These are phyloP conservation scores for Pseudochirops corinnae DNA, from an alignment of 2,797 vertebrate genomes.

Conservation along the genomic window DNA sequence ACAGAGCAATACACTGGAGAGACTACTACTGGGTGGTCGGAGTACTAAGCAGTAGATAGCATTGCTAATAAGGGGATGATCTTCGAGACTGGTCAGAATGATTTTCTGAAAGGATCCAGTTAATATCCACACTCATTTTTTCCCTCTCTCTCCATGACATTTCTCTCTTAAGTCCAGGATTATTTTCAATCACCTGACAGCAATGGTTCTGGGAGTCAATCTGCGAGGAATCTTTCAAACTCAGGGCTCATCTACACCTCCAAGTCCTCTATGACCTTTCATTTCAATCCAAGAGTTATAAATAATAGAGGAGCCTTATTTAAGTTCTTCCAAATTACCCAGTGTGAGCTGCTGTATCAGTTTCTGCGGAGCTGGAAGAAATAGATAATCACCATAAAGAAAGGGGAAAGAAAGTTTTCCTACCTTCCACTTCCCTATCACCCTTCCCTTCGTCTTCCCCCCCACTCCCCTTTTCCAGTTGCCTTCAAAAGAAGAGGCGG, in stretches of 20 bases:
- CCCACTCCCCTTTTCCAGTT: conserved; percentile 10
- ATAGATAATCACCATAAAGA: conserved; percentile 37
- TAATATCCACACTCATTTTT: background rate
- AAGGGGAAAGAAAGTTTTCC: conserved; percentile 81
- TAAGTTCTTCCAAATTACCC: conserved; percentile 67
- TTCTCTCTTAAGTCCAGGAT: conserved; percentile 45
- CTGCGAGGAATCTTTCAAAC: conserved; percentile 53
- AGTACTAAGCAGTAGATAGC: background rate
- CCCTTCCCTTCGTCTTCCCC: background rate
- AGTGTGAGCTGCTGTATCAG: conserved; percentile 56
- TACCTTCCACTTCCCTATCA: conserved; percentile 64
- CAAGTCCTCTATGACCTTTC: conserved; percentile 67
- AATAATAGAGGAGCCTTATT: conserved; percentile 62
- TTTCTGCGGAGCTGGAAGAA: conserved; percentile 78
- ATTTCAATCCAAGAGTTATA: conserved; percentile 62
- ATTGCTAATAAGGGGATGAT: background rate
- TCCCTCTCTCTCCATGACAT: background rate
- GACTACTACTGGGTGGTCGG: background rate
- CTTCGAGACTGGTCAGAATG: background rate
- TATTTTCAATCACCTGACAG: conserved; percentile 49
- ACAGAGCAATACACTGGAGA: background rate
- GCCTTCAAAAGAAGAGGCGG: conserved; percentile 28
- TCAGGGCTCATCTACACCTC: conserved; percentile 34
- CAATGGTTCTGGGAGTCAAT: background rate
- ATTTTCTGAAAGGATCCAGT: background rate